These are phyloP conservation scores for Uria aalge DNA, from an alignment of 2,113 vertebrate species.

Conservation along the genomic window DNA sequence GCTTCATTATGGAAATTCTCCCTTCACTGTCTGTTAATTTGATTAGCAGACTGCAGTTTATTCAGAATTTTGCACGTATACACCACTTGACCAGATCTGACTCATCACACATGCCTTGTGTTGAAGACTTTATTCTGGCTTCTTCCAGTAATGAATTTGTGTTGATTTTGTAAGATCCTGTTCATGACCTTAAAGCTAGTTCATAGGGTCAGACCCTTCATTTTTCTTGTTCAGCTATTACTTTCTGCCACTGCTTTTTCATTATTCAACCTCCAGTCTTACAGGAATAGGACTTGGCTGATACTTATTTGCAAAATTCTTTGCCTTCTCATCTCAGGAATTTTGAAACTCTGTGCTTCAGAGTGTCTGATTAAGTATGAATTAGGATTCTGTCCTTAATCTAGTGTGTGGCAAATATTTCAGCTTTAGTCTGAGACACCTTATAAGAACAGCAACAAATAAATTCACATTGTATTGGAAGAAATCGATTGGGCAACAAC, in stretches of 20 bases:
- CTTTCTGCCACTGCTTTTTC: conserved; percentile 42
- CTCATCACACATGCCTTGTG: conserved; percentile 13
- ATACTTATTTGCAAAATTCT: conserved; percentile 49
- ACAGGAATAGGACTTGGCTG: conserved; percentile 50
- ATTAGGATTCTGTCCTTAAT: conserved; percentile 29
- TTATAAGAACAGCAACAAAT: neutral
- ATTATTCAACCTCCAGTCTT: conserved; percentile 45
- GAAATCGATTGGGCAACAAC: neutral
- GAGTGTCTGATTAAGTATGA: conserved; percentile 29
- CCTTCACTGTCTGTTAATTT: conserved; percentile 7
- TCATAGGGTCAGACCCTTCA: conserved; percentile 45
- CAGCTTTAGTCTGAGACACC: neutral
- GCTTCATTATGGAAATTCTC: conserved; percentile 26
- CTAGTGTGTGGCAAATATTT: neutral
- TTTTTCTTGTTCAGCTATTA: conserved; percentile 42
- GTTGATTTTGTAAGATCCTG: conserved; percentile 54
- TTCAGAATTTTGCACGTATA: conserved; percentile 24
- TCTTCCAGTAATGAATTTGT: conserved; percentile 56
- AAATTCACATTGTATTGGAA: neutral
- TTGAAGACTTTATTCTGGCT: conserved; percentile 18
- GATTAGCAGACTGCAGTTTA: conserved; percentile 25
- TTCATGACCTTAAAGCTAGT: conserved; percentile 49
- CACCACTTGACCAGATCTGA: conserved; percentile 41
- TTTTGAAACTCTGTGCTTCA: conserved; percentile 48
- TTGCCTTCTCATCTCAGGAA: conserved; percentile 45